phyloP scores from a whole-genome alignment of 2,888 invertebrate genomes.

The Stenchaetothrips biformis region DNA sequence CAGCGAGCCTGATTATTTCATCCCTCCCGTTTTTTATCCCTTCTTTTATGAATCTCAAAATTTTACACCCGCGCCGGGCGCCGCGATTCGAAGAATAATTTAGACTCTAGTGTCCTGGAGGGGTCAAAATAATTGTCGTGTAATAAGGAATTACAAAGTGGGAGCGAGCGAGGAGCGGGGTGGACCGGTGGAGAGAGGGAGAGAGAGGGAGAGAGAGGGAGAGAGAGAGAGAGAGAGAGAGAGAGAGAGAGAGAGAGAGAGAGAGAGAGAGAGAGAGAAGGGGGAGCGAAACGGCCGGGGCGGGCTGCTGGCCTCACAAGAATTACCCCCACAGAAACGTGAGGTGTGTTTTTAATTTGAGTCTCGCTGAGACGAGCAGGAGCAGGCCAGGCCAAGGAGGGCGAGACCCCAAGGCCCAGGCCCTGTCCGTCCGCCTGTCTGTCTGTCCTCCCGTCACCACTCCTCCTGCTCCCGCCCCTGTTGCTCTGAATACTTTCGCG shows the following conservation, averaged over 20 bases:
- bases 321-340: conserved; percentile 18
- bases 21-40: too few relatives aligned
- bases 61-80: too few relatives aligned
- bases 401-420: neutral
- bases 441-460: neutral
- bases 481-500: neutral
- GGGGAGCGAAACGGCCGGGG: neutral
- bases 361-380: neutral
- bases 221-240: conserved; percentile 1
- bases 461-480: neutral
- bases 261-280: neutral
- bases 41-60: too few relatives aligned
- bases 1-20: too few relatives aligned
- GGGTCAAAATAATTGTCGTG: neutral
- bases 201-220: neutral
- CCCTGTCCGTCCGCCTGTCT: neutral
- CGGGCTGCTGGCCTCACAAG: neutral
- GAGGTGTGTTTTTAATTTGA: conserved; percentile 24
- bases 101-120: too few relatives aligned
- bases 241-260: neutral
- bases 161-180: neutral
- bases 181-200: neutral
- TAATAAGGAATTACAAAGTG: neutral
- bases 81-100: too few relatives aligned
- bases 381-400: neutral